Conservation (phyloP, 1,140 invertebrate species). For the Drosophila suzukii region DNA sequence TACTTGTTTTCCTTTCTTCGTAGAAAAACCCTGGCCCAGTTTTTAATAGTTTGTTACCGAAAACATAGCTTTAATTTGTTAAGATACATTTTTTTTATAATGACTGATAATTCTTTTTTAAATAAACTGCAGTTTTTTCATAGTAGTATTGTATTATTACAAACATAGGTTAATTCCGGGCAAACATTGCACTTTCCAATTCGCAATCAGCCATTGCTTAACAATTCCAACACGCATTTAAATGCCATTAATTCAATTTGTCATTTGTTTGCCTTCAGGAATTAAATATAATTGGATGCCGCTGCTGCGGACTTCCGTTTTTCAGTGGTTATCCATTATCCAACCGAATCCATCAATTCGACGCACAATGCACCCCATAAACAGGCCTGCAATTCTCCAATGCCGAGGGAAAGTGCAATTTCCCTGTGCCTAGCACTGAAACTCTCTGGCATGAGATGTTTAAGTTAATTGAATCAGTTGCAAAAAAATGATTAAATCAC, state of each 20-base stretch:
- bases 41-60: no score
- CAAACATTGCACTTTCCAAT: conserved; percentile 14
- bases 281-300: conserved; percentile 58
- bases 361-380: conserved; percentile 66
- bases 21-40: no score
- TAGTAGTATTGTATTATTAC: conserved; percentile 12
- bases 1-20: no score
- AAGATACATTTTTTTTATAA: no score
- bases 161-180: conserved; percentile 8
- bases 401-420: conserved; percentile 15
- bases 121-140: neutral
- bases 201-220: neutral
- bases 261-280: conserved; percentile 19
- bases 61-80: no score
- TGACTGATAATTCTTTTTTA: no score
- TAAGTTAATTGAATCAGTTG: conserved; percentile 70
- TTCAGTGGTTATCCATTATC: conserved; percentile 44
- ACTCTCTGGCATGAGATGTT: conserved; percentile 14
- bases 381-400: conserved; percentile 41
- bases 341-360: conserved; percentile 45
- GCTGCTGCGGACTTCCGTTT: conserved; percentile 68
- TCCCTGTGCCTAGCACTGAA: conserved; percentile 22
- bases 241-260: conserved; percentile 36
- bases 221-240: conserved; percentile 12
- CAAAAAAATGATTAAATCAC: conserved; percentile 66